Evolutionary conservation across 2,888 invertebrate genomes (phyloP).

Genomic region (Synergus laeviventris): DNA sequence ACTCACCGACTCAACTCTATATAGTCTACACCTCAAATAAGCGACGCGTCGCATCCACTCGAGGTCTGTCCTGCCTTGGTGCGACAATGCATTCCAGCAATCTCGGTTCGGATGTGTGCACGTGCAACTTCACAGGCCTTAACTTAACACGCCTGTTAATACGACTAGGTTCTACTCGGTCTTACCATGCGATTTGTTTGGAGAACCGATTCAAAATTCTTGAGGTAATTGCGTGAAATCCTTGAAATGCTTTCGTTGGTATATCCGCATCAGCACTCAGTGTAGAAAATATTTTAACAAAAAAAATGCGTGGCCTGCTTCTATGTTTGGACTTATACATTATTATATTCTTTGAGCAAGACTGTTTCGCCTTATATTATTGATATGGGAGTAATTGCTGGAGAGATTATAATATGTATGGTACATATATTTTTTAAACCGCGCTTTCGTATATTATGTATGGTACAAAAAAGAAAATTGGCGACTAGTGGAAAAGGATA

Average conservation of each 20-base stretch:
- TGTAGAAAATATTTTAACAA: not conserved
- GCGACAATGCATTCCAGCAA: conserved; percentile 29
- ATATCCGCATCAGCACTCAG: not conserved
- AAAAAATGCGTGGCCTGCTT: too few species aligned
- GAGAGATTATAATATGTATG: too few species aligned
- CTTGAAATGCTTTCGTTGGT: conserved; percentile 39
- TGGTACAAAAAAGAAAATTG: not conserved
- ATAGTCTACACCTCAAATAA: too few species aligned
- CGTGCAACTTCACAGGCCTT: not conserved
- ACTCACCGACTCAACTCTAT: conserved; percentile 48
- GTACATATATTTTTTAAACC: too few species aligned
- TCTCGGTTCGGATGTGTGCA: not conserved
- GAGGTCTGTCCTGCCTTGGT: conserved; percentile 37
- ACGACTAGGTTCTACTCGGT: not conserved
- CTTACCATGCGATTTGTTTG: not conserved
- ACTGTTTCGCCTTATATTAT: too few species aligned
- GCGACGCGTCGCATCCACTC: conserved; percentile 45
- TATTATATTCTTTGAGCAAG: too few species aligned
- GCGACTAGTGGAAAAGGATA: too few species aligned
- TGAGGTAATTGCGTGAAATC: conserved; percentile 40
- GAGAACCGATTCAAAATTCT: conserved; percentile 18
- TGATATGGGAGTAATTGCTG: too few species aligned
- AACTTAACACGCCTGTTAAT: not conserved
- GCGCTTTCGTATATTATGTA: too few species aligned
- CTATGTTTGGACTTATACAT: too few species aligned